A percentile compares a stretch with the other conserved stretches of the same genome.
Conservation (phyloP, 2,113 vertebrate genomes). For the Coptodon rendalli region DNA sequence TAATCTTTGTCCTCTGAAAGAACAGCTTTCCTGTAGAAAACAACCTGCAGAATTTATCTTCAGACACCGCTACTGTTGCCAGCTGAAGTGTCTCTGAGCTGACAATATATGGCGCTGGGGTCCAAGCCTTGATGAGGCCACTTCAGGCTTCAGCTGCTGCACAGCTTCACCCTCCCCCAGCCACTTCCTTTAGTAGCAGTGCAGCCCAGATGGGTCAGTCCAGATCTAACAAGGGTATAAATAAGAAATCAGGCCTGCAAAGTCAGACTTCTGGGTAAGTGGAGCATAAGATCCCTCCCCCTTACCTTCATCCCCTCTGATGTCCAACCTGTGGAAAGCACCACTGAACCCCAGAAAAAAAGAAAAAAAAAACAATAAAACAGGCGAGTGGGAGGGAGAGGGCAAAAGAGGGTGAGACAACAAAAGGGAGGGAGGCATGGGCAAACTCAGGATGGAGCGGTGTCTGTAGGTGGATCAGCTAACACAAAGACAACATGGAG, state of each 20-base stretch:
- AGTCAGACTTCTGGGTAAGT: not conserved
- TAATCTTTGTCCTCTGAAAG: not conserved
- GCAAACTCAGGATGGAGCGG: not conserved
- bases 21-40: not conserved
- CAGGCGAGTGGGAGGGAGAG: not conserved
- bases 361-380: not conserved
- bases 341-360: conserved; percentile 5
- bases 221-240: not conserved
- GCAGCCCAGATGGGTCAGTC: not conserved
- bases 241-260: conserved; percentile 3
- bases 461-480: conserved; percentile 51
- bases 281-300: not conserved
- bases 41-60: not conserved
- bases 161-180: conserved; percentile 1
- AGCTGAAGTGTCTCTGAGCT: conserved; percentile 14
- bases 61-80: not conserved
- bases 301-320: not conserved
- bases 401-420: conserved; percentile 18
- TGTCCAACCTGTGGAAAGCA: conserved; percentile 3
- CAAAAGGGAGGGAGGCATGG: conserved; percentile 31
- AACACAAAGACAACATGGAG: conserved; percentile 58
- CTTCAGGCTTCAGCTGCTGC: conserved; percentile 30
- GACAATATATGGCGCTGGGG: not conserved
- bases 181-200: not conserved
- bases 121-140: conserved; percentile 34